Conservation (phyloP, 2,797 vertebrate species). For the Octomys mimax region DNA sequence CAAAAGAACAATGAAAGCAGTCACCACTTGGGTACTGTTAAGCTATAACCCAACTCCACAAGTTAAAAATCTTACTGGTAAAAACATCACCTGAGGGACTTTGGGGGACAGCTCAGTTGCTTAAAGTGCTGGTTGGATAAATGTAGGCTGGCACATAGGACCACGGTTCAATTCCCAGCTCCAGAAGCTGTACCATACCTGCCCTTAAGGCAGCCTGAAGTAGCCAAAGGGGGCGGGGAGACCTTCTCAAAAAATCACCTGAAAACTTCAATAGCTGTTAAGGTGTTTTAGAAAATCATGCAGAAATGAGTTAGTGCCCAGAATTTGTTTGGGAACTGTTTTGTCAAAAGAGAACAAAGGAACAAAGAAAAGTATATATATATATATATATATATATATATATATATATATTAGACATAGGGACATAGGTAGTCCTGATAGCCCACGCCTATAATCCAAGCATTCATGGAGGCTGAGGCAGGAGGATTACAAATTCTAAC, state of each 20-base stretch:
- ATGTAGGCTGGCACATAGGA: too few relatives aligned
- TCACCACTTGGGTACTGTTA: neutral
- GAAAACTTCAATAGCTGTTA: slow-evolving; percentile 31
- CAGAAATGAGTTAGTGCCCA: neutral
- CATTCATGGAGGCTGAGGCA: neutral
- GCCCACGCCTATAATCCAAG: neutral
- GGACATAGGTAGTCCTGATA: neutral
- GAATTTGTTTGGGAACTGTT: neutral
- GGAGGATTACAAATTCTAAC: neutral
- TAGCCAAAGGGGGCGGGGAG: too few relatives aligned
- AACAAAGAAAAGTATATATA: neutral
- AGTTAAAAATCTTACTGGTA: neutral
- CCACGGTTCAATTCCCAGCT: too few relatives aligned
- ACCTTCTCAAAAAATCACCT: neutral
- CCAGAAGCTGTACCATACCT: too few relatives aligned
- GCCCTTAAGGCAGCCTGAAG: too few relatives aligned
- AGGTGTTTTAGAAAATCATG: neutral
- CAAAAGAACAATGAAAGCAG: neutral
- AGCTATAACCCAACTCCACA: neutral
- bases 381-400: too few relatives aligned
- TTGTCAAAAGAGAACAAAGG: neutral
- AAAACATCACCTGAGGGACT: neutral
- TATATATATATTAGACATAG: too few relatives aligned
- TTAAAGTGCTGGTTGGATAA: too few relatives aligned
- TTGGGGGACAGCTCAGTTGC: too few relatives aligned